phyloP scores from a whole-genome alignment of 2,888 invertebrate genomes.

The Magallana nippona region DNA sequence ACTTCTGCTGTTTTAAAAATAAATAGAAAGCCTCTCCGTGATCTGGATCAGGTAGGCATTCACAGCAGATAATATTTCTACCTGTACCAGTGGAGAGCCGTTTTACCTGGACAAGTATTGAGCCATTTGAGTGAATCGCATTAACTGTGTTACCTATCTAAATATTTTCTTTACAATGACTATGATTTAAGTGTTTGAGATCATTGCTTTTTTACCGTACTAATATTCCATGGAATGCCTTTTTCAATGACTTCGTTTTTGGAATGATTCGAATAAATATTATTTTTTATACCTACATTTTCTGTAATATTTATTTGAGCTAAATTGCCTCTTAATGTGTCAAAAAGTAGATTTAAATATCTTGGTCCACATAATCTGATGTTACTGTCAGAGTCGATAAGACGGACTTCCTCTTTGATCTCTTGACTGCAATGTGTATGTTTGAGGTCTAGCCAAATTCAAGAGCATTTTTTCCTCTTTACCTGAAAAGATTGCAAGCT shows the following conservation, averaged over 20 bases:
- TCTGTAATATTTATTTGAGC: neutral
- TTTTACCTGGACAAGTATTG: neutral
- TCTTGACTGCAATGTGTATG: neutral
- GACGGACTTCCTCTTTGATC: neutral
- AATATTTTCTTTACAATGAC: conserved; percentile 18
- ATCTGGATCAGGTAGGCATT: conserved; percentile 10
- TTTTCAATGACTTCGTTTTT: neutral
- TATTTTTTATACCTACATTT: neutral
- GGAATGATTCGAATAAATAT: neutral
- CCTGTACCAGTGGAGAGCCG: neutral
- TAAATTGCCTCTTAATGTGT: neutral
- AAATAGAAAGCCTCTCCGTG: conserved; percentile 7
- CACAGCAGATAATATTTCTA: neutral
- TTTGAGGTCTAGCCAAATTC: conserved; percentile 3
- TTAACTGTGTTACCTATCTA: neutral
- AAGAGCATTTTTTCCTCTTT: neutral
- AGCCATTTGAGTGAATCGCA: conserved; percentile 18
- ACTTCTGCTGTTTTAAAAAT: conserved; percentile 33
- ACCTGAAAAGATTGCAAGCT: conserved; percentile 20
- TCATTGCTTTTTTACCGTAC: neutral
- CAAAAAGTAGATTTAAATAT: neutral
- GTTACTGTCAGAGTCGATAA: neutral
- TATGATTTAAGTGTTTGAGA: neutral
- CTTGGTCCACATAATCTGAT: conserved; percentile 20
- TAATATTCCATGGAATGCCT: neutral